phyloP scores from a whole-genome alignment of 1,140 invertebrate species.

The Zaprionus inermis region DNA sequence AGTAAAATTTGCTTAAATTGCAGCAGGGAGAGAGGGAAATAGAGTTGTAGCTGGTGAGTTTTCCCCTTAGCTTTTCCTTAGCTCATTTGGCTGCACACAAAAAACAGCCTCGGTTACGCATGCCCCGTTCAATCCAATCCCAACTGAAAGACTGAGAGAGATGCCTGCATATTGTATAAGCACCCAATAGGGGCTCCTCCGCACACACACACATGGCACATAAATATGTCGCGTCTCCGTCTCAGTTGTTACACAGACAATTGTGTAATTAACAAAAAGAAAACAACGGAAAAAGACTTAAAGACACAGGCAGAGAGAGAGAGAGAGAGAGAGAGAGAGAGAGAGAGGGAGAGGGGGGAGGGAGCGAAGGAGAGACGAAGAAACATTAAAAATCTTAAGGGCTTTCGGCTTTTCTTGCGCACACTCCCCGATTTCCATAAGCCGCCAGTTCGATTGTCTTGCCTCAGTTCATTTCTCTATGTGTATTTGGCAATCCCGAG shows the following conservation, averaged over 20 bases:
- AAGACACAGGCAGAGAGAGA: slow-evolving; percentile 16
- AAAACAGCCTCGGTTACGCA: slow-evolving; percentile 73
- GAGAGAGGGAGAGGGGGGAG: not conserved
- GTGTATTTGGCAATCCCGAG: slow-evolving; percentile 46
- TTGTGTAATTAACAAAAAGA: slow-evolving; percentile 74
- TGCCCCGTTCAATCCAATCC: slow-evolving; percentile 44
- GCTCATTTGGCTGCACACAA: slow-evolving; percentile 48
- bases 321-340: not conserved
- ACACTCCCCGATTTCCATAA: slow-evolving; percentile 40
- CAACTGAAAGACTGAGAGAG: not conserved
- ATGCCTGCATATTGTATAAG: slow-evolving; percentile 60
- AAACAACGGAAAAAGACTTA: slow-evolving; percentile 23
- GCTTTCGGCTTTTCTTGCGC: slow-evolving; percentile 40
- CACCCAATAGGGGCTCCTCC: slow-evolving; percentile 11
- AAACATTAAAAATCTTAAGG: slow-evolving; percentile 59
- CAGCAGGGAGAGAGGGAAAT: not conserved
- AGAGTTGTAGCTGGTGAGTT: not conserved
- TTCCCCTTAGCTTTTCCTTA: slow-evolving; percentile 25
- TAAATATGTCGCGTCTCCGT: slow-evolving; percentile 57
- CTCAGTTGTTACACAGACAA: slow-evolving; percentile 61
- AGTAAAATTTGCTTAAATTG: slow-evolving; percentile 67
- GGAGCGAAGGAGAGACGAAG: slow-evolving; percentile 17
- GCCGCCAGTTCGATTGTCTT: slow-evolving; percentile 46
- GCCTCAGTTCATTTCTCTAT: not conserved
- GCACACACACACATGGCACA: slow-evolving; percentile 29